Conservation (phyloP, 2,888 invertebrate species). For the Oscheius myriophilus region DNA sequence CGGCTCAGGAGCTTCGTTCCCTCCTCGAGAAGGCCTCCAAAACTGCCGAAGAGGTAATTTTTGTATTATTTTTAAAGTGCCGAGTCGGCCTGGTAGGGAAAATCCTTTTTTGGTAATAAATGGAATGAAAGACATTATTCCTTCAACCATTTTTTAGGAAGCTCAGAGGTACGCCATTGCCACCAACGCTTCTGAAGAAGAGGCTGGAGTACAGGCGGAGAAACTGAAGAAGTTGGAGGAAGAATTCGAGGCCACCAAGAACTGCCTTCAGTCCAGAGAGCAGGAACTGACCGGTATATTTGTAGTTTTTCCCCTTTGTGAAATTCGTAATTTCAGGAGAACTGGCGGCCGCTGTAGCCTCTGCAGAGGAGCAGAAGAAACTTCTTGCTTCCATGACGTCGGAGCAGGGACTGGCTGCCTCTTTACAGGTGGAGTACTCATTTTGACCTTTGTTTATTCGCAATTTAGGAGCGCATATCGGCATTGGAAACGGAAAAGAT, state of each 20-base stretch:
- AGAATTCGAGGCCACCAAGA: background rate
- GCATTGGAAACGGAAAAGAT: background rate
- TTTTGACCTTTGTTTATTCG: too few relatives aligned
- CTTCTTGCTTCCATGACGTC: background rate
- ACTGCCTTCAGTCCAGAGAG: background rate
- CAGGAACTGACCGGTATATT: background rate
- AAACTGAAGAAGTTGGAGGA: background rate
- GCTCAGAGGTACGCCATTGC: too few relatives aligned
- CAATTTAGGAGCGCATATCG: background rate
- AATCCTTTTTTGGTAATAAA: too few relatives aligned
- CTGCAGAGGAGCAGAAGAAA: background rate
- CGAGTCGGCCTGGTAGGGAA: too few relatives aligned
- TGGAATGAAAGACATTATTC: background rate
- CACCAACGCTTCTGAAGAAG: too few relatives aligned
- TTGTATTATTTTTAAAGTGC: too few relatives aligned
- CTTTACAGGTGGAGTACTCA: too few relatives aligned
- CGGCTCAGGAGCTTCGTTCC: background rate
- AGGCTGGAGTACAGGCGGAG: background rate
- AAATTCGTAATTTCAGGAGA: background rate
- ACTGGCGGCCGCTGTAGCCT: background rate
- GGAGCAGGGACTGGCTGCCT: background rate
- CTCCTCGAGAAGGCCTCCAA: too few relatives aligned
- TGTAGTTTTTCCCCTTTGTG: slow-evolving; percentile 1
- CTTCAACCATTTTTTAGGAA: background rate
- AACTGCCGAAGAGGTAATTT: too few relatives aligned